Base-by-base conservation (phyloP, 2,888 invertebrate genomes). In the Watsonalla binaria region DNA sequence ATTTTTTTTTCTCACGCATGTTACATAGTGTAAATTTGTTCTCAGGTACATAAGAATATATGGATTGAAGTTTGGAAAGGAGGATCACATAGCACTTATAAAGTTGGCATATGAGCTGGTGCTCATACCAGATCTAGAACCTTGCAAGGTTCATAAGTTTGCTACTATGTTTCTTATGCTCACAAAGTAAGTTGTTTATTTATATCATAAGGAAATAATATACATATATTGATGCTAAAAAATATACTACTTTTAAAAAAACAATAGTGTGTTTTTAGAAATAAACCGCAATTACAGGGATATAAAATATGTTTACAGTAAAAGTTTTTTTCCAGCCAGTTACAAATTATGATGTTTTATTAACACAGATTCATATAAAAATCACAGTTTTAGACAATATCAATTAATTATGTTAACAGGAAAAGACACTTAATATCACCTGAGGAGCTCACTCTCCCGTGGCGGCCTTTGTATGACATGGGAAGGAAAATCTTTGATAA, bases 11-110 rank as follows among this genome's bases (percentile, higher is more conserved):
- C n/a, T n/a, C n/a, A n/a, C n/a, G n/a, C n/a, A n/a, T n/a, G n/a
- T n/a, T n/a, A n/a, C 6, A 35, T 24, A 15, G 35, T 39, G 7
- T 51, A 45, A 34, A 48, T 59, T 61, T 62, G 51, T 50, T 69
- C 92, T 51, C 85, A 98, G 97, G 70, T 98, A 96, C 74, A 93
- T 98, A 53, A 93, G 94, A 70, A 89, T 97, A 56, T 96, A 97
- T 89, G 97, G 97, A 6, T 82, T 95, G 61, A 96, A 96, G 78
- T 97, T 98, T 84, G 94, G 95, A 0, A 98, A 98, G 81, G 95
- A 96, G 65, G 98, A 98, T 78, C 98, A 98, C 79, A 92, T 98
- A 51, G 86, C 92, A 14, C 92, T 98, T 50, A 93, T 98, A 48
- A 94, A 96, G 72, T 80, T 98, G 54, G 92, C 95, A 55, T 95